Evolutionary conservation across 1,140 invertebrate genomes (phyloP), one percentile per base, ranked within the genome.

Genomic region (Drosophila pachea): DNA sequence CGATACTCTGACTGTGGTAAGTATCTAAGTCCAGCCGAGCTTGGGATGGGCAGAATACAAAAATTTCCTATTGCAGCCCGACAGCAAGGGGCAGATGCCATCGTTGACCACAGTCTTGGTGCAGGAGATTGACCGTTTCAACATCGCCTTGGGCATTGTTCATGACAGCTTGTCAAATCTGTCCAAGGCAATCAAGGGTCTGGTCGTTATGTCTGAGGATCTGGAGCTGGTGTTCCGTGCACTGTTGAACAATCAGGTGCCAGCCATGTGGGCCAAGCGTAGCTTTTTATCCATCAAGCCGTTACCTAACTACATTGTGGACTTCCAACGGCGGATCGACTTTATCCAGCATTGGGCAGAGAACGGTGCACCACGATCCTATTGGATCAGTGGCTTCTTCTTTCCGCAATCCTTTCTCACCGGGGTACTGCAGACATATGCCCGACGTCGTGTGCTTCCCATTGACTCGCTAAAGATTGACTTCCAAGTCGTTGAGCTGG

Each of bases 361-460:
- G 40, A 91, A 92, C 7, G 93, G 92, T 5, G 90, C 90, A n/a
- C 95, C 95, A 8, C 91, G 92, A 36, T 97, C 95, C 5, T 97
- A 94, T 84, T 98, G 96, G 97, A 89, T 98, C 33, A 95, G 96
- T 40, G 97, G 96, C 12, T 94, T 97, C 78, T 98, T 95, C 89
- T 97, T 97, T 87, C 96, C 96, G 0, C 96, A 97, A 92, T 96
- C 96, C 40, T 95, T 98, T 83, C 91, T 97, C 59, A 97, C 96
- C 5, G 96, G 95, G 4, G 92, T 94, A 11, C 90, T 97, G 50
- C 97, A 97, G 90, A 96, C 96, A 0, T 94, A 94, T 89, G 95
- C 96, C 1, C 91, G 96, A 38, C 95, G 94, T 76, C 95, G 96
- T 71, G 91, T 93, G 35, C 92, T 95, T 47, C 95, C 97, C 2